These are phyloP conservation scores for Micrasema minimum DNA, from an alignment of 1,140 invertebrate species.

Conservation along the genomic window DNA sequence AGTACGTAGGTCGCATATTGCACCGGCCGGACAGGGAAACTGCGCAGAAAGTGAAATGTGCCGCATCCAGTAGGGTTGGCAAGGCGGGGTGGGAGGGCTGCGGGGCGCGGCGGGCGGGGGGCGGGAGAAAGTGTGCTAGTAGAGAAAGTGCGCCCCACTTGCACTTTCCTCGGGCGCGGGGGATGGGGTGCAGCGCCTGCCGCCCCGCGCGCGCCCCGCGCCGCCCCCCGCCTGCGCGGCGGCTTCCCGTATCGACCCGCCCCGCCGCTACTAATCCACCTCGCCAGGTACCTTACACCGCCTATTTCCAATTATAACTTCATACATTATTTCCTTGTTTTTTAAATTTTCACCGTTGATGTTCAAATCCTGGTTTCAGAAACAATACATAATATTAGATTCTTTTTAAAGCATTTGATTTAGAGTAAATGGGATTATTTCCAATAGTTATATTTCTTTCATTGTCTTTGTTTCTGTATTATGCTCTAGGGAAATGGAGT, in stretches of 20 bases:
- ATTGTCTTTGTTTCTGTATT: no score
- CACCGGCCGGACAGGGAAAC: slow-evolving; percentile 30
- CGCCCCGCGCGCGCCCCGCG: slow-evolving; percentile 42
- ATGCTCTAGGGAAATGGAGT: no score
- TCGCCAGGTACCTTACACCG: slow-evolving; percentile 27
- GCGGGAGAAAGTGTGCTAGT: slow-evolving; percentile 53
- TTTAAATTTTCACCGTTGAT: background rate
- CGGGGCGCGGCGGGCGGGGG: background rate
- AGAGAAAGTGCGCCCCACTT: slow-evolving; percentile 52
- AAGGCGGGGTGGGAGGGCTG: background rate
- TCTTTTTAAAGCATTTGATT: no score
- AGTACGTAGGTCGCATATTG: slow-evolving; percentile 38
- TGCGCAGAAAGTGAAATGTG: slow-evolving; percentile 40
- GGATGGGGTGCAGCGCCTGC: slow-evolving; percentile 54
- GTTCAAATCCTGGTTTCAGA: slow-evolving; percentile 2
- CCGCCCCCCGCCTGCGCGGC: slow-evolving; percentile 32
- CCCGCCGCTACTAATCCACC: slow-evolving; percentile 41
- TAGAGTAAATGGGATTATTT: no score
- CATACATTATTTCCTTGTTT: slow-evolving; percentile 16
- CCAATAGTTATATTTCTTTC: no score
- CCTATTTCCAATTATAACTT: slow-evolving; percentile 25
- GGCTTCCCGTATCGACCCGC: slow-evolving; percentile 60
- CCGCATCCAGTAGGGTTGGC: slow-evolving; percentile 29
- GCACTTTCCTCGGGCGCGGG: slow-evolving; percentile 48
- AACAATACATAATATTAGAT: no score